Conservation (phyloP, 1,140 invertebrate species). For the Drosophila nasuta region DNA sequence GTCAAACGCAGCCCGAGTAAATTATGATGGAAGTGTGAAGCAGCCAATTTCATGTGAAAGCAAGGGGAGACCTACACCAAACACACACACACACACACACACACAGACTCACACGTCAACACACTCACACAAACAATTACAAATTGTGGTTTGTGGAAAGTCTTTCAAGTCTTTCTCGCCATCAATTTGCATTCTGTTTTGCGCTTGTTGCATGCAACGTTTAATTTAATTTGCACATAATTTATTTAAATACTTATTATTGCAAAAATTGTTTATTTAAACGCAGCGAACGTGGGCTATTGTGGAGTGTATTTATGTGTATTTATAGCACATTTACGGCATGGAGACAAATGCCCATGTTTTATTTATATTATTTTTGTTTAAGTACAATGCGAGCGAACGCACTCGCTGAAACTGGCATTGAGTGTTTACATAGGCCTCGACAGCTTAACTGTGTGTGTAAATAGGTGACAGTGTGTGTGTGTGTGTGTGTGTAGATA, state of each 20-base stretch:
- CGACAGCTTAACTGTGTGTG: background rate
- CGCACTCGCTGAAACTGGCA: constrained; percentile 63
- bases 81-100: constrained; percentile 2
- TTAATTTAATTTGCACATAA: constrained; percentile 74
- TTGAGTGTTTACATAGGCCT: constrained; percentile 53
- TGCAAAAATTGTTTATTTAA: constrained; percentile 76
- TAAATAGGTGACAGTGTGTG: background rate
- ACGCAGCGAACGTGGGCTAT: constrained; percentile 30
- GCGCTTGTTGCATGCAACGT: constrained; percentile 45
- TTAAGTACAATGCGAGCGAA: constrained; percentile 60
- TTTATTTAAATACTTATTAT: constrained; percentile 66
- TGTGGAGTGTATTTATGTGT: constrained; percentile 43
- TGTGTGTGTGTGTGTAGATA: constrained; percentile 15
- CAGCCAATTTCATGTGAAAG: background rate
- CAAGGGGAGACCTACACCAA: constrained; percentile 39
- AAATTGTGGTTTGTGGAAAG: constrained; percentile 18
- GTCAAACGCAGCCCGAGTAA: background rate
- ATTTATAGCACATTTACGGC: constrained; percentile 57
- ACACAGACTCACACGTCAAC: constrained; percentile 7
- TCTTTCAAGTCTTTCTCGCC: constrained; percentile 38
- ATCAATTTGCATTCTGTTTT: constrained; percentile 44
- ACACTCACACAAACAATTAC: background rate
- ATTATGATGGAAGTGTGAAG: constrained; percentile 9
- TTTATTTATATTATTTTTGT: constrained; percentile 73
- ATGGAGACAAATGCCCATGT: constrained; percentile 55